Evolutionary conservation across 37 sponge, comb jelly and placozoan species (phyloP).

Genomic region (Lycopodina hypogea): DNA sequence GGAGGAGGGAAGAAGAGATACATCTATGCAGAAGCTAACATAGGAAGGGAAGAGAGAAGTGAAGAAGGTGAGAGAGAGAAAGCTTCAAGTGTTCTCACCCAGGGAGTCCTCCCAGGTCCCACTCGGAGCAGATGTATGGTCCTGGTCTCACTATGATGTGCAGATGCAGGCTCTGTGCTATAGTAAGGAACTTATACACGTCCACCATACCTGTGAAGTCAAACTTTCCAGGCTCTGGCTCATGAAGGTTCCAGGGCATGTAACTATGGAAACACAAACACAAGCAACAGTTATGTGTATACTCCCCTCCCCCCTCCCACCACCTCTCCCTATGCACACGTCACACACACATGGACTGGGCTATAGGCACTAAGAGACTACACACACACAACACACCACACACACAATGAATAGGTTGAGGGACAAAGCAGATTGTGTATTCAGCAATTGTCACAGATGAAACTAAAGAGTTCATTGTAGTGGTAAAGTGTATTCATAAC

Average conservation of each 20-base stretch:
- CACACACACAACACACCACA: too few species aligned
- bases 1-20: not conserved
- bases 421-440: too few species aligned
- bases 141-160: conserved; percentile 92
- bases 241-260: conserved; percentile 94
- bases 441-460: too few species aligned
- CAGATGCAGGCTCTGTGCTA: conserved; percentile 73
- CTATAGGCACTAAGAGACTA: too few species aligned
- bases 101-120: conserved; percentile 93
- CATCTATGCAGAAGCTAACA: not conserved
- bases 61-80: too few species aligned
- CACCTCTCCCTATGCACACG: too few species aligned
- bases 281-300: too few species aligned
- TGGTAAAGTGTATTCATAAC: too few species aligned
- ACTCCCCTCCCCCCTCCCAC: too few species aligned
- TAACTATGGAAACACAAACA: conserved; percentile 47
- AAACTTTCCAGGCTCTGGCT: conserved; percentile 70
- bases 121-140: conserved; percentile 97
- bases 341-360: not conserved
- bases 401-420: too few species aligned
- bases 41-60: not conserved
- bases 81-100: conserved; percentile 61
- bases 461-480: too few species aligned
- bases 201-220: conserved; percentile 86
- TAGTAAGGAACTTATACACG: conserved; percentile 49